Evolutionary conservation across 1,140 invertebrate genomes (phyloP).

Genomic region (Tetragonula clypearis): DNA sequence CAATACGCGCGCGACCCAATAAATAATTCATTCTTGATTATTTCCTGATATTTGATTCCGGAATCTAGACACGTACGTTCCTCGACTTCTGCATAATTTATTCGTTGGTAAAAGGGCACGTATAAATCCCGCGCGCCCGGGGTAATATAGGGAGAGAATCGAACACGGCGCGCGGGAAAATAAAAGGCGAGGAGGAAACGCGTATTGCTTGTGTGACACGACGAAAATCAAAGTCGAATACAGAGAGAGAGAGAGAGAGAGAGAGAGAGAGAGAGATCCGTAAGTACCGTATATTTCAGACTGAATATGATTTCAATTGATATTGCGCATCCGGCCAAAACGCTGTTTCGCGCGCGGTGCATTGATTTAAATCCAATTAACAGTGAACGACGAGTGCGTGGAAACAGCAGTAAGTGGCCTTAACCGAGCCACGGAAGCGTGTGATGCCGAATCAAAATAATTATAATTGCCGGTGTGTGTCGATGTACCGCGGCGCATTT

Average conservation of each 20-base stretch:
- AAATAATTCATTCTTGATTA: slow-evolving; percentile 65
- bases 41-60: slow-evolving; percentile 57
- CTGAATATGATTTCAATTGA: slow-evolving; percentile 4
- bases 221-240: neutral
- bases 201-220: neutral
- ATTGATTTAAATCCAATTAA: slow-evolving; percentile 59
- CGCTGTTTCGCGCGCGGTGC: slow-evolving; percentile 19
- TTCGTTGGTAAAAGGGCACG: slow-evolving; percentile 30
- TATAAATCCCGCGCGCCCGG: slow-evolving; percentile 24
- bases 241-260: too few species aligned
- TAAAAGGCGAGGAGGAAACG: neutral
- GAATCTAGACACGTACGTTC: slow-evolving; percentile 46
- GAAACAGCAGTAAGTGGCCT: slow-evolving; percentile 50
- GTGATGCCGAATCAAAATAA: slow-evolving; percentile 60
- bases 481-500: slow-evolving; percentile 32
- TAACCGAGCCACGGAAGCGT: slow-evolving; percentile 38
- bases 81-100: slow-evolving; percentile 52
- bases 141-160: slow-evolving; percentile 13
- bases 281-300: neutral
- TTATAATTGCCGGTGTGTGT: slow-evolving; percentile 47
- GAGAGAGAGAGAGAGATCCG: neutral
- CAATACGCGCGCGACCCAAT: slow-evolving; percentile 41
- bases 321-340: slow-evolving; percentile 34
- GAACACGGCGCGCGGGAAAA: neutral
- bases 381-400: slow-evolving; percentile 41